Evolutionary conservation across 2,888 invertebrate species (phyloP), one percentile per base, ranked within the genome.

Genomic region (Drosophila hamatofila): DNA sequence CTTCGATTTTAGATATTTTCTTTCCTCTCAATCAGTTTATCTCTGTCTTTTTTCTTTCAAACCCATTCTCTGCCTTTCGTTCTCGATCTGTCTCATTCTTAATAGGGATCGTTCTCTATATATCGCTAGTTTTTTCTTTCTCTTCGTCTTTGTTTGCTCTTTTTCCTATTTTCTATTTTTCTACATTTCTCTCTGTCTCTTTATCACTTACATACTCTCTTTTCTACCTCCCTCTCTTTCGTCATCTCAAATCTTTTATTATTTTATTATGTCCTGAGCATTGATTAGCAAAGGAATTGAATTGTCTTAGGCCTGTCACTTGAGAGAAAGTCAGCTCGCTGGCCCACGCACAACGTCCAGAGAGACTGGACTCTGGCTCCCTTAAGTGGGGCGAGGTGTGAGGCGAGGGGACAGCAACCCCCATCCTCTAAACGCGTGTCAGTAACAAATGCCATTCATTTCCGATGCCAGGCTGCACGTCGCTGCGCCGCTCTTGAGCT

Each of bases 371-470:
- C 23, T 23, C 48, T 54, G 35, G 33, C 37, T 52, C 72, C 56
- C 58, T 16, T 25, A 49, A 55, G 70, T 27, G 23, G 16, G 9
- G 8, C 46, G 11, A 5, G 57, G 11, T 25, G 7, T 23, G 33
- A 0, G n/a, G 35, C 33, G 42, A 16, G 18, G 14, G 63, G 35
- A 16, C 35, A 30, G 35, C 33, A 46, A 37, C 69, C 37, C 33
- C 49, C 33, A 54, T 18, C 30, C 30, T 35, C 27, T 3, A 21
- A 66, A 48, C 60, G 67, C 48, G 83, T 77, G 81, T 71, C 82
- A 75, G 79, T 83, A 83, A 87, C 84, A 83, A 84, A 87, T 87
- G 85, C 87, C 72, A 72, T 80, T 83, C 87, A 85, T 87, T 87
- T 85, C 83, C 81, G 65, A 77, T 82, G 72, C 84, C 78, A 33